These are phyloP conservation scores for Tetramorium bicarinatum DNA, from an alignment of 2,888 invertebrate genomes.

Conservation along the genomic window DNA sequence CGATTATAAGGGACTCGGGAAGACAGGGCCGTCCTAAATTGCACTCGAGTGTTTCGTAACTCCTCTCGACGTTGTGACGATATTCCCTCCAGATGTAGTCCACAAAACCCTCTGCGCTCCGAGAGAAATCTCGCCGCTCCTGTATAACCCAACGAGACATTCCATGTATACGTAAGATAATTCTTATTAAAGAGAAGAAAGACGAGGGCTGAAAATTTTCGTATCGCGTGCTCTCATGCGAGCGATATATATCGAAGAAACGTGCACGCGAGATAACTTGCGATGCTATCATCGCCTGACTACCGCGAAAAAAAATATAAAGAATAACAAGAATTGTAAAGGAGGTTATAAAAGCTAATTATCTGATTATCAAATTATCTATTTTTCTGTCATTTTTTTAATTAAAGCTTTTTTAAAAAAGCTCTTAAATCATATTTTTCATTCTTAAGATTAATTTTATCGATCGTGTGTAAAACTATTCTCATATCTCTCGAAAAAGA, in stretches of 20 bases:
- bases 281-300: constrained; percentile 15
- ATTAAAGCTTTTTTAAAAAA: background rate
- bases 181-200: constrained; percentile 49
- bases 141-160: constrained; percentile 61
- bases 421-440: background rate
- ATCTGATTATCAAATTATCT: background rate
- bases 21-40: constrained; percentile 71
- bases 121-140: constrained; percentile 56
- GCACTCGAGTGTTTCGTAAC: constrained; percentile 69
- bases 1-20: constrained; percentile 68
- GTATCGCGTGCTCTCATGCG: constrained; percentile 37
- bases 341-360: background rate
- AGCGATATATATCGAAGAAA: background rate
- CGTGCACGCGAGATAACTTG: constrained; percentile 34
- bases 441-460: background rate
- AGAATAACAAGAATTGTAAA: background rate
- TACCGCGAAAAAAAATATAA: background rate
- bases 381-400: background rate
- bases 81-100: constrained; percentile 55
- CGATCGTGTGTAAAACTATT: background rate
- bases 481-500: background rate
- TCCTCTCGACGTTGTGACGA: constrained; percentile 61
- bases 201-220: constrained; percentile 23
- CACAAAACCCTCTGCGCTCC: constrained; percentile 43
- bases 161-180: constrained; percentile 46